Evolutionary conservation across 2,113 vertebrate species (phyloP), one percentile per base, ranked within the genome.

Genomic region (Marcusenius ussheri): DNA sequence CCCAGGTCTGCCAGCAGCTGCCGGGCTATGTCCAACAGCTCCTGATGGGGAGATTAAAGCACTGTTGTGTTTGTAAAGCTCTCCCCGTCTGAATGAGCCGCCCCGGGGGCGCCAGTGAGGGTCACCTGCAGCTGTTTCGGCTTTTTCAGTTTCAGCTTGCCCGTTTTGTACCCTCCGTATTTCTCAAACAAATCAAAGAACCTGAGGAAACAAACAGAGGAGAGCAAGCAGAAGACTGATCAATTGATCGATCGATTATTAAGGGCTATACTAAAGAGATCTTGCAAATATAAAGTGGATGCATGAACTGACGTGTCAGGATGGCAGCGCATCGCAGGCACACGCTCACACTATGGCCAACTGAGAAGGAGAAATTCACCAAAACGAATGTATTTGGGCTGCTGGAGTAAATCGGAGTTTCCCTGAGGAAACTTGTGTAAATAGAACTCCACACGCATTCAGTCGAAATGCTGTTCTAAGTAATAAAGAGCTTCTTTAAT

Each of bases 121-220:
- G 94, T 91, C 95, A 92, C 97, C 96, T 98, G 97, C 80, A 98
- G 93, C 58, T 98, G 97, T 89, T 97, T 98, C 87, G 97, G 97
- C 91, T 97, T 97, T 93, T 98, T 98, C 88, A 98, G 91, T 92
- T 98, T 98, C 91, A 98, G 93, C 92, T 98, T 98, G 91, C 97
- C 96, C 93, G 95, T 97, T 94, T 97, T 98, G 93, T 97, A 97
- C 39, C 97, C 97, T 91, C 96, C 96, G 91, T 95, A 97, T 93
- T 97, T 98, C 95, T 98, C 97, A 94, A 98, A 98, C 87, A 98
- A 97, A 94, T 98, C 97, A 94, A 98, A 98, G 95, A 97, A 98
- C 91, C 97, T 97, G 93, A 91, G 91, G 66, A 90, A n/a, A 89
- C 83, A 70, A 70, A 46, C 17, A 47, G 8, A 84, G 17, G 21